Evolutionary conservation across 2,888 invertebrate species (phyloP), one percentile per base, ranked within the genome.

Genomic region (Gastracanthus pulcherrimus): DNA sequence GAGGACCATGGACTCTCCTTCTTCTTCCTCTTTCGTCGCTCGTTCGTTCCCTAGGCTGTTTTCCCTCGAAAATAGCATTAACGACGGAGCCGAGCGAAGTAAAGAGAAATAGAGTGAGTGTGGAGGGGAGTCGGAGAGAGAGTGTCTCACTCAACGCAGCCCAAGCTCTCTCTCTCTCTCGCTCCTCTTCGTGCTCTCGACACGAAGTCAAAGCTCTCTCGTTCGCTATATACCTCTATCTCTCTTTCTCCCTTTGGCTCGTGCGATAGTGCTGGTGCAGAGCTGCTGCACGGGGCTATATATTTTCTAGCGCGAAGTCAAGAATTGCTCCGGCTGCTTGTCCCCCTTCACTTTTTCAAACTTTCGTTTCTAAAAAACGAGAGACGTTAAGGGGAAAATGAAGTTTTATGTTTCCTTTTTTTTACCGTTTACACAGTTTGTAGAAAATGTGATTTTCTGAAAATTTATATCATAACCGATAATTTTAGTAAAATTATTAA

Each of bases 71-170:
- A 79, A 79, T 79, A 74, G 58, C 67, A 79, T 74, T 66, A 79
- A 48, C 31, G 16, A 36, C 5, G 6, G 60, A 26, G 60, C 7
- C 41, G 60, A 62, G 58, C 19, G 41, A 64, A 66, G 62, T 72
- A 51, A 80, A 74, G 62, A 82, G 82, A 71, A 64, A 80, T 62
- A 78, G 51, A 82, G 77, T 55, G 74, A 41, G 36, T n/a, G n/a
- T n/a, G n/a, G n/a, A n/a, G n/a, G n/a, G n/a, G n/a, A n/a, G n/a
- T n/a, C n/a, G 31, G 76, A 34, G 55, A 26, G 66, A 64, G 51
- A 58, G 19, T n/a, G 51, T 11, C 60, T 36, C 66, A 66, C 67
- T 76, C 67, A 41, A 23, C 48, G 31, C 41, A 38, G 13, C 16
- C 60, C 48, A 51, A 77, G 48, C 58, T 76, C 23, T 45, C 29